Base-by-base conservation (phyloP, 2,888 invertebrate species). In the Seira musarum region DNA sequence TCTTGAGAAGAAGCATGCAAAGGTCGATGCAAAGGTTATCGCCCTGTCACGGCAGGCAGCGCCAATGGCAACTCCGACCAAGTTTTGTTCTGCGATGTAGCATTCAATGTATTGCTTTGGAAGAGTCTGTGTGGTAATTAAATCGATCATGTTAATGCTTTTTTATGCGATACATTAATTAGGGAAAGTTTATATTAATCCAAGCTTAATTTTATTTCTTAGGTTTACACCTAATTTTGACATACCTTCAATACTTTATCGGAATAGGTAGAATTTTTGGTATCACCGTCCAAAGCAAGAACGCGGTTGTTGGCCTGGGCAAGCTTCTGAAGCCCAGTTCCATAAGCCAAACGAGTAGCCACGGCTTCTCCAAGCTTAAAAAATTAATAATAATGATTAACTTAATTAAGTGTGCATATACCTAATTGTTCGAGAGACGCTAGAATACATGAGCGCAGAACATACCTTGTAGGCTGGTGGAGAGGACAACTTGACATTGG, bases 81-180 rank as follows among this genome's bases (percentile, higher is more conserved):
- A 90, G 91, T 98, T 99, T 91, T 99, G 99, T 89, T 99, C 99
- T 79, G 99, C 99, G 88, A 99, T 99, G 91, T 95, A 99, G 89
- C 99, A 98, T 90, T 99, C 99, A 86, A 99, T 93, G 90, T 95
- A 98, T 85, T 96, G 93, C 70, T 91, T 90, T 0, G 93, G 91
- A 81, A 88, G 89, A 17, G 87, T 88, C 86, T 89, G 87, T 17
- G n/a, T n/a, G n/a, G n/a, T 81, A 75, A 69, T 46, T 10, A 72
- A 63, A 82, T 19, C 2, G 25, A 64, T 46, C 6, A n/a, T n/a
- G n/a, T n/a, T n/a, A n/a, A n/a, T n/a, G n/a, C n/a, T n/a, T n/a
- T n/a, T n/a, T n/a, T n/a, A 30, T 60, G 30, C 25, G 46, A 67
- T 64, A 75, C 10, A 71, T 21, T 60, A n/a, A 6, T 13, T 60